Evolutionary conservation across 2,113 vertebrate genomes (phyloP), one percentile per base, ranked within the genome.

Genomic region (Callorhinus ursinus): DNA sequence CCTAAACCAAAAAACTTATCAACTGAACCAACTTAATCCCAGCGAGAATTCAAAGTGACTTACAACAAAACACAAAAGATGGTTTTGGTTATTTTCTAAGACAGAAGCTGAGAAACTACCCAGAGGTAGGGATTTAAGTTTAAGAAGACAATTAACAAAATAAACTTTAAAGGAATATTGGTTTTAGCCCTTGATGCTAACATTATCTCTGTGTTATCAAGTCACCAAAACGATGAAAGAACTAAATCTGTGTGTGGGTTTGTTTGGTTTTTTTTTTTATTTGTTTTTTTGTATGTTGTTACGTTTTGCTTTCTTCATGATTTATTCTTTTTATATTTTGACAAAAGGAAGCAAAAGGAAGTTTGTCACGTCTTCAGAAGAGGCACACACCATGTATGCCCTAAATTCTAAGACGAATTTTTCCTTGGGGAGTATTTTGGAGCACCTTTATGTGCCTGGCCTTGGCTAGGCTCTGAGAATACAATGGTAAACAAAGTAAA

Each of bases 101-200:
- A 61, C 6, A 79, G 33, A 93, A 67, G 55, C 67, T 87, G 16
- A 77, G 22, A 92, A 57, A 81, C 7, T 67, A 88, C 3, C 14
- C 55, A 95, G 28, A 67, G 42, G 1, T 77, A 90, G 11, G 2
- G 7, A 16, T 53, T 15, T 82, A 3, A 3, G 6, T 59, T 92
- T 96, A 77, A 24, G 84, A 94, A 90, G 24, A 93, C 1, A 88
- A 31, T 82, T 88, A 85, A 63, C n/a, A 82, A 9, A 63, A n/a
- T 51, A 55, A 74, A 51, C 6, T 53, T 21, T 49, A 55, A 42
- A 55, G 9, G 86, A 59, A 74, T 84, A 51, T 13, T 77, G 6
- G 4, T 36, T 90, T 88, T 93, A 74, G 18, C 18, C 14, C 8
- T 92, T 71, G 33, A 72, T 59, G 55, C 0, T 67, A 82, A 65